Evolutionary conservation across 2,888 invertebrate species (phyloP), one percentile per base, ranked within the genome.

Genomic region (Notodonta ziczac): DNA sequence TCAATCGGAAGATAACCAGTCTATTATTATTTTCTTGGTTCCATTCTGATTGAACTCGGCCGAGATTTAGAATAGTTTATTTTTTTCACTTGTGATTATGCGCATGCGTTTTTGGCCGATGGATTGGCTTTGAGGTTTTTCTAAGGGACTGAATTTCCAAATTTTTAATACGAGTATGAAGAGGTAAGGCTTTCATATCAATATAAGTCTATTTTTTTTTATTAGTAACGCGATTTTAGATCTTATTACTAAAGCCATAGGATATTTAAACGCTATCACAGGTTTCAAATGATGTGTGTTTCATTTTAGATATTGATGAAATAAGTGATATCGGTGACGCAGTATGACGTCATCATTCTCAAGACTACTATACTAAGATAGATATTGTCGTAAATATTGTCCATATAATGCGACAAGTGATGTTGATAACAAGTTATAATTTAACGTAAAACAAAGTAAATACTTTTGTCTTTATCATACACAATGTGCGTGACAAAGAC

Each of bases 31-130:
- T n/a, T 48, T 48, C 14, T 48, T 42, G 42, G 12, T 42, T 42
- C 35, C 7, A 42, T 42, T 12, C 9, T 42, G 42, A 42, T 42
- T 42, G 4, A 42, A 4, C 9, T 42, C 42, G 48, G n/a, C 48
- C 51, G 24, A 51, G 10, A 14, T 51, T 24, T 76, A 73, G 67
- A 51, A 59, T 73, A 73, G 74, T 60, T 63, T 56, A 8, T 42
- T 42, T 42, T 42, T 10, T 42, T 57, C 46, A 63, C 67, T 68
- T 65, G 67, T 70, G 66, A 65, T 66, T 46, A 65, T 77, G 66
- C 35, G 77, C 77, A 77, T 77, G 76, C 61, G 57, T 68, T 70
- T 77, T 48, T 54, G 65, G 46, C 68, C 68, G 69, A 65, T 76
- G 70, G 61, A 65, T 68, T 73, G 68, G 76, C 75, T 77, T 76